phyloP scores from a whole-genome alignment of 1,140 invertebrate genomes.

The Philaenus spumarius region DNA sequence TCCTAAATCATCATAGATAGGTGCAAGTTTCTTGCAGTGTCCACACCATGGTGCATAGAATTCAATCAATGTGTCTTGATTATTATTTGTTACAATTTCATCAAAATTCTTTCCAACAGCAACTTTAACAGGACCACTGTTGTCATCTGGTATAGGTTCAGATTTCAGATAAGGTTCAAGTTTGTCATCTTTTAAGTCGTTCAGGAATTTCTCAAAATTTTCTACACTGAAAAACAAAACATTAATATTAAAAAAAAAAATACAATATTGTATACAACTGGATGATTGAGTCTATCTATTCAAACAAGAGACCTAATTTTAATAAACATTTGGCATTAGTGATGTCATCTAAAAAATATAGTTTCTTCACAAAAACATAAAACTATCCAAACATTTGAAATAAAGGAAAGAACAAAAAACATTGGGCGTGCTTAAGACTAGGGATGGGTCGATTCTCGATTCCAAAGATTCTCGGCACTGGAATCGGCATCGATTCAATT shows the following conservation, averaged over 20 bases:
- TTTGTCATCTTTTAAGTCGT: constrained; percentile 73
- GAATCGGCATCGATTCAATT: no score
- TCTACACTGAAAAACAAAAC: constrained; percentile 59
- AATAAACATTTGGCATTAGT: no score
- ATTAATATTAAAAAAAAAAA: constrained; percentile 14
- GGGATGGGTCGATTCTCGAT: no score
- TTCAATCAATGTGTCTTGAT: constrained; percentile 91
- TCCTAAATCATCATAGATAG: constrained; percentile 90
- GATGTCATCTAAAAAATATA: constrained; percentile 4
- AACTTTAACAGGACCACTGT: constrained; percentile 78
- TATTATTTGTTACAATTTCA: constrained; percentile 85
- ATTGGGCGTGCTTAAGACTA: no score
- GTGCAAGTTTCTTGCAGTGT: constrained; percentile 94
- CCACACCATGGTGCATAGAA: constrained; percentile 99
- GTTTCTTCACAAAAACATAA: no score
- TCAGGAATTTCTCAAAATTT: constrained; percentile 80
- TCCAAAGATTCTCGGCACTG: no score
- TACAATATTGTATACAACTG: neutral
- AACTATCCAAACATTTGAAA: no score
- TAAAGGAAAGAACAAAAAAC: no score
- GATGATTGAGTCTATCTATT: neutral
- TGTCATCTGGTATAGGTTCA: constrained; percentile 82
- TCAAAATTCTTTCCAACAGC: constrained; percentile 97
- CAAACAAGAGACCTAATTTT: constrained; percentile 11
- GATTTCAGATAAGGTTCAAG: constrained; percentile 94